These are phyloP conservation scores for Larimichthys polyactis DNA, from an alignment of 2,113 vertebrate genomes.

Conservation along the genomic window DNA sequence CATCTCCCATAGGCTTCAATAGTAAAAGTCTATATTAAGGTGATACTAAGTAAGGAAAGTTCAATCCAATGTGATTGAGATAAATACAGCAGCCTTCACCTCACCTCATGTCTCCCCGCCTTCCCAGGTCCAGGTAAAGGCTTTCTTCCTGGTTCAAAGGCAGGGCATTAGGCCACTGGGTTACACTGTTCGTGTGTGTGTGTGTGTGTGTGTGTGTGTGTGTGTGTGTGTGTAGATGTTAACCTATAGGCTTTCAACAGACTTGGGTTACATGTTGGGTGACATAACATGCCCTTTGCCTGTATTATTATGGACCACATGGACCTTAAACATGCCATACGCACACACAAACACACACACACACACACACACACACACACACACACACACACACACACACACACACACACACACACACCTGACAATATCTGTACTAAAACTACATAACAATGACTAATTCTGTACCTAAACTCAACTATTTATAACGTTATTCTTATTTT, in stretches of 20 bases:
- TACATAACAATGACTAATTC: not conserved
- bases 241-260: slow-evolving; percentile 16
- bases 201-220: not conserved
- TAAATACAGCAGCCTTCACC: slow-evolving; percentile 19
- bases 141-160: slow-evolving; percentile 24
- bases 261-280: slow-evolving; percentile 8
- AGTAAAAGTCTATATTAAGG: not conserved
- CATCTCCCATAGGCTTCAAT: too few relatives aligned
- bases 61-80: not conserved
- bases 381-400: not conserved
- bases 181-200: slow-evolving; percentile 8
- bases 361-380: too few relatives aligned
- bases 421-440: not conserved
- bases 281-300: slow-evolving; percentile 14
- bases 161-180: slow-evolving; percentile 33
- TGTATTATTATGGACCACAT: not conserved
- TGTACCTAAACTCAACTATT: not conserved
- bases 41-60: not conserved
- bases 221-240: slow-evolving; percentile 9
- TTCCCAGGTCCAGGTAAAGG: slow-evolving; percentile 23
- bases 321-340: not conserved
- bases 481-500: slow-evolving; percentile 5
- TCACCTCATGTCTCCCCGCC: not conserved
- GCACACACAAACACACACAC: too few relatives aligned
- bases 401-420: not conserved